These are phyloP conservation scores for Trissolcus basalis DNA, from an alignment of 1,140 invertebrate species.

Conservation along the genomic window DNA sequence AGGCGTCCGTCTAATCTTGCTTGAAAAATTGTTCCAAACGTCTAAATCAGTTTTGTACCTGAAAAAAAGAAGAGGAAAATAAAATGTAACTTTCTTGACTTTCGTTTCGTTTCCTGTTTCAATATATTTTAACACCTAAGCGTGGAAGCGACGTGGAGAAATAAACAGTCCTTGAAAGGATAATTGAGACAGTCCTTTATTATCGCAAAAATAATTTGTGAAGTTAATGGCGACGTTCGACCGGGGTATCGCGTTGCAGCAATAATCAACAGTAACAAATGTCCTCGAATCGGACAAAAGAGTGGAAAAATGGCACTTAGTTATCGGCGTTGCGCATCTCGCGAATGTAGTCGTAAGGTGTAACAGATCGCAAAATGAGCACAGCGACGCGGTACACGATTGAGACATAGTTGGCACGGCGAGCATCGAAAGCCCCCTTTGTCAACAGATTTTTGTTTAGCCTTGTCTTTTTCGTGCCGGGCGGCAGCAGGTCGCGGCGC, in stretches of 20 bases:
- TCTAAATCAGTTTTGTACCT: no score
- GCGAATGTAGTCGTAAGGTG: conserved; percentile 50
- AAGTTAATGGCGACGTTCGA: conserved; percentile 12
- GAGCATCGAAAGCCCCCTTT: conserved; percentile 38
- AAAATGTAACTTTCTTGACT: no score
- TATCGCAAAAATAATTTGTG: conserved; percentile 17
- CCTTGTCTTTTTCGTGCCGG: conserved; percentile 3
- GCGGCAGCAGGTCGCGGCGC: conserved; percentile 11
- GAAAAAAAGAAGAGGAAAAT: no score
- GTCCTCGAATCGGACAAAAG: conserved; percentile 43
- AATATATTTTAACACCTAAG: no score
- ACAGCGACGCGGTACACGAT: conserved; percentile 52
- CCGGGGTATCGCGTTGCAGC: conserved; percentile 21
- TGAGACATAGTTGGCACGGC: conserved; percentile 57
- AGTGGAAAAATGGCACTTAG: conserved; percentile 44
- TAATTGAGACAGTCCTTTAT: conserved; percentile 26
- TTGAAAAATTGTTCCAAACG: no score
- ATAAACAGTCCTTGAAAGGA: neutral
- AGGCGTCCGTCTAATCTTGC: no score
- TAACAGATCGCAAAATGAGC: conserved; percentile 53
- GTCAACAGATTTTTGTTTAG: conserved; percentile 24
- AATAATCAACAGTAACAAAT: conserved; percentile 29
- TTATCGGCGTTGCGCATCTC: conserved; percentile 51
- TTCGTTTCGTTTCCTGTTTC: no score
- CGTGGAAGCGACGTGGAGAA: neutral